Conservation (phyloP, 2,797 vertebrate genomes). For the Rhincodon typus region DNA sequence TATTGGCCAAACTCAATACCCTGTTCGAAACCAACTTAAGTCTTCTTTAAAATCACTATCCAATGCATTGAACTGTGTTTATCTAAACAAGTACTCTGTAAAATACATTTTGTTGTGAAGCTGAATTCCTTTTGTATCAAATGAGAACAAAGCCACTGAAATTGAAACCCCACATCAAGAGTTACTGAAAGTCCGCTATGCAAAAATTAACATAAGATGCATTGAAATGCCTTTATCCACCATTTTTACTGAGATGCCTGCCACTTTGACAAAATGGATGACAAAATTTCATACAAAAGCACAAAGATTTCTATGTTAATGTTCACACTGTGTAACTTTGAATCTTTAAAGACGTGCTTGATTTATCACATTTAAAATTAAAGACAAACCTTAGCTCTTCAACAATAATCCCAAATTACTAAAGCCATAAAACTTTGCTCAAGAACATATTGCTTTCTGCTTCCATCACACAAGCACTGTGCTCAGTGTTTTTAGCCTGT, state of each 20-base stretch:
- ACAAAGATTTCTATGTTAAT: neutral
- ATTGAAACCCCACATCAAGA: neutral
- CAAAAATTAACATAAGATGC: neutral
- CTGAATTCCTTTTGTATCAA: neutral
- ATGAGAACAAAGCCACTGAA: constrained; percentile 3
- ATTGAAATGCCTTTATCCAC: neutral
- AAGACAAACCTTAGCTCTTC: neutral
- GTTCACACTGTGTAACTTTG: neutral
- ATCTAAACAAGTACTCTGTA: neutral
- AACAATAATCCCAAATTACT: neutral
- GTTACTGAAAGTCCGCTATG: neutral
- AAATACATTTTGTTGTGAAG: neutral
- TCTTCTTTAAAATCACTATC: too few species aligned
- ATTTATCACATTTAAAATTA: neutral
- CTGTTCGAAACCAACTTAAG: neutral
- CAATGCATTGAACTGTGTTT: neutral
- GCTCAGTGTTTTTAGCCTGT: neutral
- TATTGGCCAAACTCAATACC: neutral
- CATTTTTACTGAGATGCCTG: neutral
- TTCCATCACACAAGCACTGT: neutral
- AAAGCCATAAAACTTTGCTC: neutral
- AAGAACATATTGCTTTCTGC: constrained; percentile 8
- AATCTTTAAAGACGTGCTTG: neutral
- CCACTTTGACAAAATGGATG: neutral
- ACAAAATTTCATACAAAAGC: neutral